Evolutionary conservation across 2,113 vertebrate genomes (phyloP), one percentile per base, ranked within the genome.

Genomic region (Elachura formosa): DNA sequence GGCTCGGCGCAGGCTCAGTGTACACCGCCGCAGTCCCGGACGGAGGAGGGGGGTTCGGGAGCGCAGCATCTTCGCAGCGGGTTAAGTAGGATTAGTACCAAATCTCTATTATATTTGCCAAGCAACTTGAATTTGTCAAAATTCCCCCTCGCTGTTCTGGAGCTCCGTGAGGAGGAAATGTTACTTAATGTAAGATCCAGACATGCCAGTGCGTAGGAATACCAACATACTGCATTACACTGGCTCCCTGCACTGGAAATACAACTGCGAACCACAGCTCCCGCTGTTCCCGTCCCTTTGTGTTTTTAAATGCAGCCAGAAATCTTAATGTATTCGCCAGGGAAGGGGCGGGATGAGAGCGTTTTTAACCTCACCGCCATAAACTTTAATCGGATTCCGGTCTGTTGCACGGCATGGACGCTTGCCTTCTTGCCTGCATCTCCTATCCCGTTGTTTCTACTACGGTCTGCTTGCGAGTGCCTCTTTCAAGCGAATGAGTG

Each of bases 1-100:
- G 45, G 80, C 76, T 56, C 84, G 84, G 98, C 98, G 98, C 98
- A 98, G 97, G 62, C 98, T 97, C 98, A 96, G 95, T 98, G 92
- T 31, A 93, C 87, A 95, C 95, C 90, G 96, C 98, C 98, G 98
- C 98, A 98, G 98, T 98, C 96, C 94, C 91, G 86, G 96, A 87
- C 93, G 85, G 85, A 97, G 95, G 96, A 63, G 79, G 94, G 66
- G 92, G 84, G 80, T 10, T 96, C 45, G 61, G 90, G 69, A 87
- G 93, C 88, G 94, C 96, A 94, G 96, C 96, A 81, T 94, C 88
- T 96, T 89, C 84, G 31, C 94, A 55, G 94, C 85, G 61, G 91
- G 96, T 96, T 93, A 95, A 97, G 97, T 94, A 97, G 95, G 96
- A 89, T 97, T 89, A 96, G 94, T 82, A 86, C 85, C 86, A 95